phyloP scores from a whole-genome alignment of 1,140 invertebrate species.

The Polyergus mexicanus region DNA sequence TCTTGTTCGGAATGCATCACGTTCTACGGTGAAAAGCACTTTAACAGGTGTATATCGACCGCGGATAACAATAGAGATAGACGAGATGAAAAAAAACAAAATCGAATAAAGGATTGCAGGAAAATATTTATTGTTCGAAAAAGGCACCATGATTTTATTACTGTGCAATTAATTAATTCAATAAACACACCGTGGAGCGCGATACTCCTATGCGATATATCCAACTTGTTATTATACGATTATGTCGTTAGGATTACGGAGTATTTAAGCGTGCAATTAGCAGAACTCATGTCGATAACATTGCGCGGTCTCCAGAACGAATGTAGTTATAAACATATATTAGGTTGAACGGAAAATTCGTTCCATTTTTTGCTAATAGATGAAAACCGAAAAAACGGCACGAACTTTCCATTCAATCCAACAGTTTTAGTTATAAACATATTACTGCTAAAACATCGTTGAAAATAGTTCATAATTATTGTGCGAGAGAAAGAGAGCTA shows the following conservation, averaged over 20 bases:
- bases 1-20: constrained; percentile 1
- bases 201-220: constrained; percentile 61
- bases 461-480: constrained; percentile 38
- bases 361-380: too few relatives aligned
- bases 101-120: neutral
- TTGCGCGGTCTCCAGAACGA: constrained; percentile 6
- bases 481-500: neutral
- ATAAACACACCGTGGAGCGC: constrained; percentile 76
- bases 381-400: too few relatives aligned
- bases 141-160: neutral
- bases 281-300: constrained; percentile 61
- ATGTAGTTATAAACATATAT: constrained; percentile 48
- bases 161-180: constrained; percentile 79
- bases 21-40: neutral
- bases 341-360: too few relatives aligned
- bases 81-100: neutral
- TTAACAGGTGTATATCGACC: constrained; percentile 32
- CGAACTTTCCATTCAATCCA: too few relatives aligned
- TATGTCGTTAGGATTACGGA: constrained; percentile 74
- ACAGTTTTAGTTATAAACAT: constrained; percentile 45
- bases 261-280: constrained; percentile 75
- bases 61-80: neutral
- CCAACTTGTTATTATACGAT: constrained; percentile 78
- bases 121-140: neutral
- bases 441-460: constrained; percentile 15